These are phyloP conservation scores for Neoarius graeffei DNA, from an alignment of 2,113 vertebrate species.

Conservation along the genomic window DNA sequence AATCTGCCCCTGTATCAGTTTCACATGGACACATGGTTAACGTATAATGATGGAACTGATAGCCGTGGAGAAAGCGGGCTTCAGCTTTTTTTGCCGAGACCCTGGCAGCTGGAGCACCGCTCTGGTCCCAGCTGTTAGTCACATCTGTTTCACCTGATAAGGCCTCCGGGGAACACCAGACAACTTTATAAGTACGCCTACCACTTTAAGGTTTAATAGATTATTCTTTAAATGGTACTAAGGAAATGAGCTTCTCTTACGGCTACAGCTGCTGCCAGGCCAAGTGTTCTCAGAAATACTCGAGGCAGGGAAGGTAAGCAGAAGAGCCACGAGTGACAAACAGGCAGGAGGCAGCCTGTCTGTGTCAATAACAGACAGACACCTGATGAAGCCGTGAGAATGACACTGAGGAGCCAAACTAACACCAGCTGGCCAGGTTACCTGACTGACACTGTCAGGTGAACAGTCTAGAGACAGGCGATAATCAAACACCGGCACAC, in stretches of 20 bases:
- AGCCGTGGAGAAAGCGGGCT: not conserved
- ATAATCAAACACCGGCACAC: conserved; percentile 15
- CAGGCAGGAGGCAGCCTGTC: conserved; percentile 51
- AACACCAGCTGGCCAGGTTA: conserved; percentile 3
- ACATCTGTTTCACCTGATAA: conserved; percentile 41
- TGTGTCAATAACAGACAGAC: conserved; percentile 50
- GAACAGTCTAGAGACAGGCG: not conserved
- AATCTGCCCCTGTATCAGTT: conserved; percentile 6
- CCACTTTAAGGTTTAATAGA: conserved; percentile 38
- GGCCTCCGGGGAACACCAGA: conserved; percentile 19
- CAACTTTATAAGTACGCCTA: conserved; percentile 36
- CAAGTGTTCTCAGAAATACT: conserved; percentile 42
- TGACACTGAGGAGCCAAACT: conserved; percentile 8
- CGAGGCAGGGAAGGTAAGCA: conserved; percentile 35
- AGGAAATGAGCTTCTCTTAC: conserved; percentile 20
- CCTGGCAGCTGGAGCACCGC: conserved; percentile 16
- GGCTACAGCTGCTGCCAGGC: conserved; percentile 4
- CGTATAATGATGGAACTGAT: conserved; percentile 23
- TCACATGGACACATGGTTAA: conserved; percentile 7
- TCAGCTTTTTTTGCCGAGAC: conserved; percentile 11
- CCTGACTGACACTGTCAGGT: conserved; percentile 6
- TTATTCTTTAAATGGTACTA: conserved; percentile 23
- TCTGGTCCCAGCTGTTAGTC: conserved; percentile 31
- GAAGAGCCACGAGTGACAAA: conserved; percentile 45
- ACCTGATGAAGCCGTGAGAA: conserved; percentile 35